phyloP scores from a whole-genome alignment of 2,797 vertebrate genomes.

The Mormyrus proboscirostris region DNA sequence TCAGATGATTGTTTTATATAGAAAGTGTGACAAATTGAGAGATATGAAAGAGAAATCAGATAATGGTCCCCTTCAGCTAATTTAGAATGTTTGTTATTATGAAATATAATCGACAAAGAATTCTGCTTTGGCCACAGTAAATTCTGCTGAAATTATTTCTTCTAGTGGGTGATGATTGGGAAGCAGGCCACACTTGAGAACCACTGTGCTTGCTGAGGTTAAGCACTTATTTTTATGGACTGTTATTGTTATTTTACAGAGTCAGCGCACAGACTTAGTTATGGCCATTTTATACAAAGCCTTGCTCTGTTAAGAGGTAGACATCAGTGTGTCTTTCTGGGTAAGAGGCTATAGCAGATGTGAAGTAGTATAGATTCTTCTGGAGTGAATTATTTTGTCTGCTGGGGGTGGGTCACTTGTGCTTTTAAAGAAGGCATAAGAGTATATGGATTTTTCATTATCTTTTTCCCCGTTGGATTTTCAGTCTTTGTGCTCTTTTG shows the following conservation, averaged over 20 bases:
- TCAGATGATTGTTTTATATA: background rate
- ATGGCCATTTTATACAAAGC: background rate
- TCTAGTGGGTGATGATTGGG: background rate
- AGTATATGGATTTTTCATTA: background rate
- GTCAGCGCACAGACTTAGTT: background rate
- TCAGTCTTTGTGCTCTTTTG: background rate
- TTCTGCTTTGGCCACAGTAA: background rate
- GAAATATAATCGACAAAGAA: background rate
- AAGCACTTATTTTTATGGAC: background rate
- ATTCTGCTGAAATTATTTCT: background rate
- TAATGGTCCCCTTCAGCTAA: background rate
- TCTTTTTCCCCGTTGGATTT: background rate
- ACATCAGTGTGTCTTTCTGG: background rate
- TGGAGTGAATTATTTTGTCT: background rate
- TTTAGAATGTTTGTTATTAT: background rate
- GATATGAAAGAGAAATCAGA: background rate
- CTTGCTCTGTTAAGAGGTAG: background rate
- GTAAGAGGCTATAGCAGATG: background rate
- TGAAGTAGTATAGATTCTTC: background rate
- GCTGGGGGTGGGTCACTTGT: background rate
- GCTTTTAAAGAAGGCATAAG: background rate
- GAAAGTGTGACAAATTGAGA: background rate
- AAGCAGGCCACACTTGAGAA: background rate
- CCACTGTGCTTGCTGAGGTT: background rate
- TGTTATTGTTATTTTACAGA: background rate